These are phyloP conservation scores for Climacteris rufus DNA, from an alignment of 2,113 vertebrate species.

Conservation along the genomic window DNA sequence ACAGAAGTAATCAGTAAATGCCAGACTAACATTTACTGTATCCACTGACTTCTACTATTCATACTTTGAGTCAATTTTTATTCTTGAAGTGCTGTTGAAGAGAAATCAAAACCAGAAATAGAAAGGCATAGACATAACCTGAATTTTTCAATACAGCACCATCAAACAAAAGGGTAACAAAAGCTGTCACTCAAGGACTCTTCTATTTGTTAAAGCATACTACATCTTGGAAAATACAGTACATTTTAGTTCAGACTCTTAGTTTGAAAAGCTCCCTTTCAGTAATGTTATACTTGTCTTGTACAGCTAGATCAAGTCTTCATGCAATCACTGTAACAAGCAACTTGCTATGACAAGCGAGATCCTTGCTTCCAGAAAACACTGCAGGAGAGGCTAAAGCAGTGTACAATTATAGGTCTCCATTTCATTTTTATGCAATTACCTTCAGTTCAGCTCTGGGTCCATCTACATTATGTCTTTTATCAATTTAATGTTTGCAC, in stretches of 20 bases:
- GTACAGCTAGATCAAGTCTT: conserved; percentile 57
- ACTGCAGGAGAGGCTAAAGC: conserved; percentile 50
- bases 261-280: conserved; percentile 64
- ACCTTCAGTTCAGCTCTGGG: conserved; percentile 61
- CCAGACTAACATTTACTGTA: conserved; percentile 53
- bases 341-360: conserved; percentile 55
- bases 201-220: conserved; percentile 60
- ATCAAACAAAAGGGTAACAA: conserved; percentile 67
- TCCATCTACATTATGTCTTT: conserved; percentile 61
- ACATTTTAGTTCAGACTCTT: conserved; percentile 58
- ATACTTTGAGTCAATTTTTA: conserved; percentile 40
- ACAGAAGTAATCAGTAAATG: conserved; percentile 52
- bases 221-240: conserved; percentile 46
- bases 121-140: conserved; percentile 61
- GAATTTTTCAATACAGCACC: conserved; percentile 64
- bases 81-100: conserved; percentile 51
- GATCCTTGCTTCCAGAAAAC: conserved; percentile 67
- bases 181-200: conserved; percentile 68
- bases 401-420: conserved; percentile 71
- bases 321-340: conserved; percentile 58
- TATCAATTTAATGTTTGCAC: conserved; percentile 71
- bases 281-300: conserved; percentile 66
- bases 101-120: conserved; percentile 58
- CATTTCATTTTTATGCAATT: conserved; percentile 73
- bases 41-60: conserved; percentile 34